phyloP scores from a whole-genome alignment of 1,140 invertebrate species.

The Asobara japonica region DNA sequence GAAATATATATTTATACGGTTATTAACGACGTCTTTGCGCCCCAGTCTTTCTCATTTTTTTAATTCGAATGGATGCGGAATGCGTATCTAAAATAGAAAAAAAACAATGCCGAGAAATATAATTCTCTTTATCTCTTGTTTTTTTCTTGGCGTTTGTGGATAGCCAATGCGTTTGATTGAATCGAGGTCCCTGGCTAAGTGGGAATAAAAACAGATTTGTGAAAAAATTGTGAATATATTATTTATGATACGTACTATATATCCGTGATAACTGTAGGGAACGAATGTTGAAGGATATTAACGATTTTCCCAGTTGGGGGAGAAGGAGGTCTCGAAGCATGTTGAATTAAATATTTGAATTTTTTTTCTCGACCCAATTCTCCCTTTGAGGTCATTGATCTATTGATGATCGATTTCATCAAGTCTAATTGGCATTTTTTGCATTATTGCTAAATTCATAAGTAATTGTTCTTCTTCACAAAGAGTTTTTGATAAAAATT shows the following conservation, averaged over 20 bases:
- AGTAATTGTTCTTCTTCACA: too few species aligned
- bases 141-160: constrained; percentile 32
- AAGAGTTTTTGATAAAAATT: too few species aligned
- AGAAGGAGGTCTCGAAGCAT: too few species aligned
- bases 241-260: constrained; percentile 36
- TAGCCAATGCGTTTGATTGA: constrained; percentile 18
- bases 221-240: constrained; percentile 35
- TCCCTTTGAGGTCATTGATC: too few species aligned
- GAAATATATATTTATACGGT: constrained; percentile 65
- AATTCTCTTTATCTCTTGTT: constrained; percentile 55
- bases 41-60: background rate
- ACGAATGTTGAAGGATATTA: background rate
- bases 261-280: background rate
- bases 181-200: constrained; percentile 20
- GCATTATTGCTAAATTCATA: too few species aligned
- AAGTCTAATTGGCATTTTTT: too few species aligned
- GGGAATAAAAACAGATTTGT: constrained; percentile 34
- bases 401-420: too few species aligned
- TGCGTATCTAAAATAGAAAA: too few species aligned
- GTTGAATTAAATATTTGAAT: too few species aligned
- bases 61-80: background rate
- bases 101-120: constrained; percentile 40
- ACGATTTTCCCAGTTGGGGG: too few species aligned
- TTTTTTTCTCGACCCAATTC: too few species aligned
- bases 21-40: background rate